phyloP scores from a whole-genome alignment of 2,888 invertebrate species.

The Zygothrica quintamaculata region DNA sequence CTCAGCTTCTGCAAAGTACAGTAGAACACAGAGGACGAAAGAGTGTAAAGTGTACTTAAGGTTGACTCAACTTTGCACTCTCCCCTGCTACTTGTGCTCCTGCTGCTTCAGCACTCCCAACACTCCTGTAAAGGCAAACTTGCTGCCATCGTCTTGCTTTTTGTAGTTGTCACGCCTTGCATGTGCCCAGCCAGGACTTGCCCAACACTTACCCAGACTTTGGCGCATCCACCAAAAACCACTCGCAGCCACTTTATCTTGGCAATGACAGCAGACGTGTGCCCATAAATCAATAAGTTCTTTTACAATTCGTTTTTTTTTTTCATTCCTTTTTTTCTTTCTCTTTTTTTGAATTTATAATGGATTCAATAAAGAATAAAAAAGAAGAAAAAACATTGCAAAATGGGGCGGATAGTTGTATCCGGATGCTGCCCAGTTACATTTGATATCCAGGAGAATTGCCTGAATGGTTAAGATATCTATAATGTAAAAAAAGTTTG shows the following conservation, averaged over 20 bases:
- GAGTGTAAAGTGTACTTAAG: conserved; percentile 51
- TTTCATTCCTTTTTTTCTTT: background rate
- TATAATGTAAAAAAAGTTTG: background rate
- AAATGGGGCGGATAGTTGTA: conserved; percentile 25
- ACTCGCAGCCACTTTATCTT: conserved; percentile 47
- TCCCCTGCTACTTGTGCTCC: background rate
- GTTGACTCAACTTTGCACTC: conserved; percentile 73
- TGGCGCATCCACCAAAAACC: conserved; percentile 1
- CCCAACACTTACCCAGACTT: conserved; percentile 15
- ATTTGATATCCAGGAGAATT: conserved; percentile 5
- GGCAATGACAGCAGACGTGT: conserved; percentile 58
- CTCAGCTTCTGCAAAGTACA: conserved; percentile 64
- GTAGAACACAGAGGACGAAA: conserved; percentile 37
- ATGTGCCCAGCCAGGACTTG: conserved; percentile 13
- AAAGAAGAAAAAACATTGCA: conserved; percentile 13
- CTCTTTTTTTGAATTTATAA: background rate
- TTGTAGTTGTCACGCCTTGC: conserved; percentile 62
- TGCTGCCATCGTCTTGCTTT: conserved; percentile 23
- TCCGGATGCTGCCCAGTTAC: conserved; percentile 21
- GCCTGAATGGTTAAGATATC: conserved; percentile 9
- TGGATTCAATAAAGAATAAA: conserved; percentile 1
- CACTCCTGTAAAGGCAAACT: no score
- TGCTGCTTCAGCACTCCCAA: background rate
- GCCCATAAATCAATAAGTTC: conserved; percentile 64
- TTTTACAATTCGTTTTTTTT: conserved; percentile 19